phyloP scores from a whole-genome alignment of 64 coral and sea anemone species.

The Pachyseris speciosa region DNA sequence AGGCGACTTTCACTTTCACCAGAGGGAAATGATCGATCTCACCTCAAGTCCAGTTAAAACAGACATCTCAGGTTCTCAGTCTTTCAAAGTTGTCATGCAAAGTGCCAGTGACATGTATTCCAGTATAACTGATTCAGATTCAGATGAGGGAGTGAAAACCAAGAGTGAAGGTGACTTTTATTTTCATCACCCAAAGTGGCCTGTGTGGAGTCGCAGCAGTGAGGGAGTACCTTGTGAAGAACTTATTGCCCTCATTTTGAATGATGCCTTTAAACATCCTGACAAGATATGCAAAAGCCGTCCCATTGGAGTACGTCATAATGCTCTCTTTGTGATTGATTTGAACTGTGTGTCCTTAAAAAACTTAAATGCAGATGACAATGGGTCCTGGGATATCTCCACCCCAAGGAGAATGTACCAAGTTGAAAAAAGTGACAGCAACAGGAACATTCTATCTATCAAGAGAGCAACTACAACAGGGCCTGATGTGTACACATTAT shows the following conservation, averaged over 20 bases:
- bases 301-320: constrained; percentile 25
- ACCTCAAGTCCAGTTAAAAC: not conserved
- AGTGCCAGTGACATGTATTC: constrained; percentile 1
- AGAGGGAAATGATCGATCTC: not conserved
- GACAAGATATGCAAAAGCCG: constrained; percentile 25
- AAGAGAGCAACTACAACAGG: constrained; percentile 4
- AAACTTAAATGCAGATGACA: constrained; percentile 36
- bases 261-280: constrained; percentile 19
- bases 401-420: constrained; percentile 36
- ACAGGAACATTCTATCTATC: not conserved
- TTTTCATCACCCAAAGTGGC: constrained; percentile 16
- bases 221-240: not conserved
- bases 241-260: constrained; percentile 26
- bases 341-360: constrained; percentile 8
- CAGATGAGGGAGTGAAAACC: not conserved
- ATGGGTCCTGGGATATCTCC: constrained; percentile 31
- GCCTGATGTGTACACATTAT: constrained; percentile 24
- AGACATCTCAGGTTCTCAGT: not conserved
- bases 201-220: constrained; percentile 27
- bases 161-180: constrained; percentile 5
- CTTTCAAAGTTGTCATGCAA: not conserved
- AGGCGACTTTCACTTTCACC: not conserved
- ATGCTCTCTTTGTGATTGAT: constrained; percentile 26
- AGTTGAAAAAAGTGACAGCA: constrained; percentile 6
- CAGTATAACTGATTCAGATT: not conserved